Conservation (phyloP, 2,888 invertebrate species). For the Pharmacophagus antenor region DNA sequence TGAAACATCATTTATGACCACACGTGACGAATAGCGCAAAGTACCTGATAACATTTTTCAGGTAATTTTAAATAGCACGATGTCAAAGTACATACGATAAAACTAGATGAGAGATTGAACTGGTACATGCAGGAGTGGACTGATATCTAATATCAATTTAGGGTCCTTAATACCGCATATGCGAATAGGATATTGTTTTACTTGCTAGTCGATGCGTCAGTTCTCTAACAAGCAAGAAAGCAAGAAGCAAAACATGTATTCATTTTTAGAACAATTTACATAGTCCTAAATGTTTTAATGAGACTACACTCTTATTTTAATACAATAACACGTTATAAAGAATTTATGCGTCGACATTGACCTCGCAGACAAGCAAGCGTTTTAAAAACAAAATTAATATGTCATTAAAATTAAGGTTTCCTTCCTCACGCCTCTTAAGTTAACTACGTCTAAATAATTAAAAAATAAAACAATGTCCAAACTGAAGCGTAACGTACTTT, state of each 20-base stretch:
- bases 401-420: background rate
- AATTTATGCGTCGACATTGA: background rate
- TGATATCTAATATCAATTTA: background rate
- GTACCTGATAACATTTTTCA: background rate
- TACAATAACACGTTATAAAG: background rate
- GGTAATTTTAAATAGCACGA: background rate
- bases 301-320: background rate
- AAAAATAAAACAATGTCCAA: conserved; percentile 25
- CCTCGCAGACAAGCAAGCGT: background rate
- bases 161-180: background rate
- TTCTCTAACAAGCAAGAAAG: background rate
- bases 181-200: background rate
- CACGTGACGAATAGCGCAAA: background rate
- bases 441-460: conserved; percentile 9
- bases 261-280: background rate
- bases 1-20: background rate
- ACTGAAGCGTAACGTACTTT: conserved; percentile 23
- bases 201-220: background rate
- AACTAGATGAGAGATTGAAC: background rate
- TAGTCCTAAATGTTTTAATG: background rate
- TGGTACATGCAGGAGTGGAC: background rate
- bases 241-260: background rate
- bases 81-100: background rate
- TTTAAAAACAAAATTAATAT: background rate
- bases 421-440: background rate